phyloP scores from a whole-genome alignment of 2,888 invertebrate species.

The Synergus japonicus region DNA sequence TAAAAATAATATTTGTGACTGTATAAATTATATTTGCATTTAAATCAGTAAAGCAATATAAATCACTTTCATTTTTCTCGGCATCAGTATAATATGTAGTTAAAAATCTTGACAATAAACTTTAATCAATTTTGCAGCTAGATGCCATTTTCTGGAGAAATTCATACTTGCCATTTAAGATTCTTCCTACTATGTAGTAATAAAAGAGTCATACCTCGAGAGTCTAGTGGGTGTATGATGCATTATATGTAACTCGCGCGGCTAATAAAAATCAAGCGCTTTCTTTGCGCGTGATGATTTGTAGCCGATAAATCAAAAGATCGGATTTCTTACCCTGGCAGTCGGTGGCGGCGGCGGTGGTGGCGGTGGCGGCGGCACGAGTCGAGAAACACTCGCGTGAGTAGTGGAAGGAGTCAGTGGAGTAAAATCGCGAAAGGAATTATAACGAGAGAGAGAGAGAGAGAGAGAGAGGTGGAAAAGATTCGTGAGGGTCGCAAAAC shows the following conservation, averaged over 20 bases:
- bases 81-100: too few species aligned
- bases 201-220: background rate
- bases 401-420: background rate
- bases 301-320: slow-evolving; percentile 66
- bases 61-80: too few species aligned
- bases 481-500: background rate
- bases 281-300: slow-evolving; percentile 63
- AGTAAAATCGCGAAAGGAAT: background rate
- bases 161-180: background rate
- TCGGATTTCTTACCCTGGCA: slow-evolving; percentile 21
- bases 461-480: background rate
- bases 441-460: background rate
- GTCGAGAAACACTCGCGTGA: background rate
- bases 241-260: slow-evolving; percentile 62
- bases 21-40: too few species aligned
- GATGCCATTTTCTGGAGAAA: background rate
- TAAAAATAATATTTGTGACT: too few species aligned
- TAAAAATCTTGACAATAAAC: too few species aligned
- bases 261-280: slow-evolving; percentile 67
- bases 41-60: too few species aligned
- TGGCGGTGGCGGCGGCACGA: background rate
- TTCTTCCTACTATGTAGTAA: background rate
- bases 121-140: too few species aligned
- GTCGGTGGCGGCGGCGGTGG: too few species aligned
- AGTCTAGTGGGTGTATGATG: slow-evolving; percentile 55